A percentile compares a stretch with the other conserved stretches of the same genome.
Conservation (phyloP, 2,113 vertebrate species). For the Condylura cristata region DNA sequence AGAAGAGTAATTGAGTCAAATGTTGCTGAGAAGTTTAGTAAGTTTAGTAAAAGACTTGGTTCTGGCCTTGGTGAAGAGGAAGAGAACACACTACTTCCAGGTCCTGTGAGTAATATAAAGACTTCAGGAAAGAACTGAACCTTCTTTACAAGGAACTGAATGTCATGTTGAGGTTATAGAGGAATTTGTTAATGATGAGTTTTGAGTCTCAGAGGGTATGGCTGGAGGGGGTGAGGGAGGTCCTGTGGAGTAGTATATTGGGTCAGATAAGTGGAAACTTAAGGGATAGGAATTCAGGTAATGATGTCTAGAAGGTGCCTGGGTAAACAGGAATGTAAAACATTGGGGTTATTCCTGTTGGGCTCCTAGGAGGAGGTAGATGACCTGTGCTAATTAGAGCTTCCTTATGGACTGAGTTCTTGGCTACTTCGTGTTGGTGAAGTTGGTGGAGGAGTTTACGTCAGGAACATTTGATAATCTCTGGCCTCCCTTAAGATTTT, state of each 20-base stretch:
- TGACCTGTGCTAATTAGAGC: slow-evolving; percentile 4
- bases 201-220: slow-evolving; percentile 32
- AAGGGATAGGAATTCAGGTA: neutral
- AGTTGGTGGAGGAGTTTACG: neutral
- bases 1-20: neutral
- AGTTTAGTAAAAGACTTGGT: neutral
- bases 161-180: slow-evolving; percentile 19
- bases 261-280: neutral
- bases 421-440: neutral
- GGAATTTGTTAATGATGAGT: neutral
- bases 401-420: neutral
- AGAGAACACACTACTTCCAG: neutral
- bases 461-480: neutral
- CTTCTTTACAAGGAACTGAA: slow-evolving; percentile 40
- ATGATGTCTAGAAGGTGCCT: neutral
- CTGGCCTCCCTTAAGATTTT: neutral
- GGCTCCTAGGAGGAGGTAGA: neutral
- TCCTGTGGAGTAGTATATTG: neutral
- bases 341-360: neutral
- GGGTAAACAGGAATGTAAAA: neutral
- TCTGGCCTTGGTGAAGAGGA: slow-evolving; percentile 44
- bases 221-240: neutral
- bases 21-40: slow-evolving; percentile 17
- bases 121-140: neutral
- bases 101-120: neutral